Conservation (phyloP, 2,888 invertebrate species). For the Agapetus fuscipes region DNA sequence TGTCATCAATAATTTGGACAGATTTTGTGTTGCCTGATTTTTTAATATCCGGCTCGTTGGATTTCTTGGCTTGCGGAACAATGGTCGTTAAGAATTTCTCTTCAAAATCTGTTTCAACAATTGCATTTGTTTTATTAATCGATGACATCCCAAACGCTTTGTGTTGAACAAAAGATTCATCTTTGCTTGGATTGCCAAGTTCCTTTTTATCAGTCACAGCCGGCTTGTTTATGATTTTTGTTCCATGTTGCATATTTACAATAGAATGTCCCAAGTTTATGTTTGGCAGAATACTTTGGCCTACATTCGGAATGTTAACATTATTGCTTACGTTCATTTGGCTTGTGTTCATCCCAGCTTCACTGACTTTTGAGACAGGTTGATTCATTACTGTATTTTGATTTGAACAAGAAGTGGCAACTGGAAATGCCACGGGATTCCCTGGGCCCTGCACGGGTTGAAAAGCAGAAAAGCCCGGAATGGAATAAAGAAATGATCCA, state of each 20-base stretch:
- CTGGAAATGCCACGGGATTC: too few relatives aligned
- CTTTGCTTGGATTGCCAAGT: background rate
- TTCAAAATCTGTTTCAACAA: conserved; percentile 31
- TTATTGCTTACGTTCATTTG: conserved; percentile 25
- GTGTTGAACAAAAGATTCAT: background rate
- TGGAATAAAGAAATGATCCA: conserved; percentile 36
- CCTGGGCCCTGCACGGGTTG: conserved; percentile 32
- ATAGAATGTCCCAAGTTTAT: background rate
- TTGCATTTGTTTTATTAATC: background rate
- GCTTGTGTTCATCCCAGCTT: conserved; percentile 23
- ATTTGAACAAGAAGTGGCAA: too few relatives aligned
- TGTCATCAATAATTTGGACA: background rate
- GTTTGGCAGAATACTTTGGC: too few relatives aligned
- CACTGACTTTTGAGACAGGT: too few relatives aligned
- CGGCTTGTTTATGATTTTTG: background rate
- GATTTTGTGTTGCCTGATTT: background rate
- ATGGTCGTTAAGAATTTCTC: conserved; percentile 36
- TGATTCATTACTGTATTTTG: too few relatives aligned
- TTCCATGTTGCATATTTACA: background rate
- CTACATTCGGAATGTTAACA: too few relatives aligned
- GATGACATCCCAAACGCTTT: too few relatives aligned
- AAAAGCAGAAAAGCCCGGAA: conserved; percentile 42
- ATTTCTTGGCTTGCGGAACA: conserved; percentile 1
- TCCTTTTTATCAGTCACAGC: too few relatives aligned
- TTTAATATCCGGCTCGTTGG: conserved; percentile 21